Evolutionary conservation across 2,797 vertebrate species (phyloP), one percentile per base, ranked within the genome.

Genomic region (Sus cebifrons): DNA sequence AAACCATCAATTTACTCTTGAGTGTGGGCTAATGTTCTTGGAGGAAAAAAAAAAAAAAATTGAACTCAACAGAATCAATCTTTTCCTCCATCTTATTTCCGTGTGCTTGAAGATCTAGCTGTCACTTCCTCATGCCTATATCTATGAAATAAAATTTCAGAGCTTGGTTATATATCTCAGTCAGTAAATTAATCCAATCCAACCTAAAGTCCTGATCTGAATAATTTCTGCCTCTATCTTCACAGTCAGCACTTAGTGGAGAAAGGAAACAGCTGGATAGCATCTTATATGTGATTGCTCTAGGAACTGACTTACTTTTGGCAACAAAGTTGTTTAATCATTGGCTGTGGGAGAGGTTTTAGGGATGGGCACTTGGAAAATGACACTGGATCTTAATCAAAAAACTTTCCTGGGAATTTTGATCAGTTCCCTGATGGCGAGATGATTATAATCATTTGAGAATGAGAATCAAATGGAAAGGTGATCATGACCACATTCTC

Each of bases 131-230:
- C 15, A 75, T 78, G 23, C 70, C n/a, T 74, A 13, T 62, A 86
- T 90, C 89, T 85, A 96, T 40, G 82, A 96, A 85, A 70, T 87
- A 65, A 82, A 77, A 74, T 82, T 49, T 40, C 8, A 85, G 64
- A 65, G 3, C 36, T 71, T 65, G 21, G 7, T 94, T 74, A 71
- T 5, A 36, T 13, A 65, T 25, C 14, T 79, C 17, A 70, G 71
- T 58, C 18, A 56, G 36, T 20, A 82, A 88, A 44, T 85, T 56
- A 29, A 62, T 60, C 32, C 25, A 29, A 16, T 67, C 8, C 21
- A 56, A n/a, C 3, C 6, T 78, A 15, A 91, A 68, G 14, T n/a
- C 29, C 20, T 68, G n/a, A 79, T 6, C 17, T 6, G 68, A 71
- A 93, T 5, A 58, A 15, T 78, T 82, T 60, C 6, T 23, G 4